These are phyloP conservation scores for Eleutherodactylus coqui DNA, from an alignment of 2,797 vertebrate genomes.

Conservation along the genomic window DNA sequence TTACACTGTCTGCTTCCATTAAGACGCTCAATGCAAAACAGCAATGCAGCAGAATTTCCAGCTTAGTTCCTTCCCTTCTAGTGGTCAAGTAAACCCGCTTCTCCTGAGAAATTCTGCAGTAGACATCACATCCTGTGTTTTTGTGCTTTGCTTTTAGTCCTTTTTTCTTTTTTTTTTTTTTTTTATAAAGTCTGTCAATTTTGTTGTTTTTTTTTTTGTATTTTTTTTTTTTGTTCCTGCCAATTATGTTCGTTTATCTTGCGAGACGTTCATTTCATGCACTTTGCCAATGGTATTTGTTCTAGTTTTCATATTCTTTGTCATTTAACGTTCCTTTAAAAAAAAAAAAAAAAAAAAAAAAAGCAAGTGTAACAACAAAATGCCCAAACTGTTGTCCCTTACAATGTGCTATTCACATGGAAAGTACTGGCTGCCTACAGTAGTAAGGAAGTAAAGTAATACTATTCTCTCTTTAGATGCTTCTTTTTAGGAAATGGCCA, in stretches of 20 bases:
- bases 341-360: no score
- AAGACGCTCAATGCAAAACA: conserved; percentile 21
- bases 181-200: background rate
- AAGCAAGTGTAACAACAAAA: no score
- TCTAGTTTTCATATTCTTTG: no score
- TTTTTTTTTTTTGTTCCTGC: background rate
- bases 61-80: conserved; percentile 42
- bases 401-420: no score
- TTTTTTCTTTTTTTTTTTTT: background rate
- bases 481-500: no score
- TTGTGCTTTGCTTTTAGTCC: background rate
- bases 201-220: background rate
- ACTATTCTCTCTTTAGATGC: no score
- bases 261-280: background rate
- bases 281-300: background rate
- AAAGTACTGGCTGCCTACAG: no score
- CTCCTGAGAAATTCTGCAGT: conserved; percentile 25
- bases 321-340: no score
- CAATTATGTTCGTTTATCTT: background rate
- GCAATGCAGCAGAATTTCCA: conserved; percentile 17
- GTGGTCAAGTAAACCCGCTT: background rate
- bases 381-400: no score
- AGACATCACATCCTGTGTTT: conserved; percentile 1
- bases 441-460: no score
- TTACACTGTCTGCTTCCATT: conserved; percentile 22